A percentile compares a stretch with the other conserved stretches of the same genome.
Evolutionary conservation across 35 echinoderm and acorn worm genomes (phyloP).

Genomic region (Apostichopus japonicus): DNA sequence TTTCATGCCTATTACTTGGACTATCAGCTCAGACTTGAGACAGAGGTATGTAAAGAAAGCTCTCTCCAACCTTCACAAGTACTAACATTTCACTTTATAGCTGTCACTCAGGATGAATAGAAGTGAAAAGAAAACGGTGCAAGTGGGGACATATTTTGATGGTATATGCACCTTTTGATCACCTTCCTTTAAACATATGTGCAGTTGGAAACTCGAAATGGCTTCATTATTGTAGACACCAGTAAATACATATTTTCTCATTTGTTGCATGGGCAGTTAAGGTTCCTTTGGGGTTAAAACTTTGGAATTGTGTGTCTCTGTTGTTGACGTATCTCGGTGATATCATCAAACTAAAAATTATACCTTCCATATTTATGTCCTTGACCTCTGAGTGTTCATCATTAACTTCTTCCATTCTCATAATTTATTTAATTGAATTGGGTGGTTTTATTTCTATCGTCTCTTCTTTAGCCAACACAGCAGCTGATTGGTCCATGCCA

Average conservation of each 20-base stretch:
- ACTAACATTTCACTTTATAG: background rate
- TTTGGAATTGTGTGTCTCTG: background rate
- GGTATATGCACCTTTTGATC: too few relatives aligned
- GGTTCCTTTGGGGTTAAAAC: too few relatives aligned
- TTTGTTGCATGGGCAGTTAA: too few relatives aligned
- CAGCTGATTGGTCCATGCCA: slow-evolving; percentile 60
- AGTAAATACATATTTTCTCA: too few relatives aligned
- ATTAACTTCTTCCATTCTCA: background rate
- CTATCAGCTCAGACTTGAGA: slow-evolving; percentile 67
- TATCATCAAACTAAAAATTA: too few relatives aligned
- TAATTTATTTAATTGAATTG: background rate
- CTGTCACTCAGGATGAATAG: background rate
- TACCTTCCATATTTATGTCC: too few relatives aligned
- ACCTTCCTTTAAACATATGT: too few relatives aligned
- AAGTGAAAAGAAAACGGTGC: background rate
- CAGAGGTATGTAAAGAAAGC: slow-evolving; percentile 51
- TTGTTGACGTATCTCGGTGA: background rate
- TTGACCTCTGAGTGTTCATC: too few relatives aligned
- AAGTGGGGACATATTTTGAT: too few relatives aligned
- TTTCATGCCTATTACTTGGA: slow-evolving; percentile 94
- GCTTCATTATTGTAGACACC: too few relatives aligned
- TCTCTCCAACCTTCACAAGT: background rate
- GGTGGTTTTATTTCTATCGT: background rate
- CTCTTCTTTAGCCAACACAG: slow-evolving; percentile 14
- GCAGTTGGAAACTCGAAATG: too few relatives aligned